These are phyloP conservation scores for Diplodus puntazzo DNA, from an alignment of 2,797 vertebrate genomes.

Conservation along the genomic window DNA sequence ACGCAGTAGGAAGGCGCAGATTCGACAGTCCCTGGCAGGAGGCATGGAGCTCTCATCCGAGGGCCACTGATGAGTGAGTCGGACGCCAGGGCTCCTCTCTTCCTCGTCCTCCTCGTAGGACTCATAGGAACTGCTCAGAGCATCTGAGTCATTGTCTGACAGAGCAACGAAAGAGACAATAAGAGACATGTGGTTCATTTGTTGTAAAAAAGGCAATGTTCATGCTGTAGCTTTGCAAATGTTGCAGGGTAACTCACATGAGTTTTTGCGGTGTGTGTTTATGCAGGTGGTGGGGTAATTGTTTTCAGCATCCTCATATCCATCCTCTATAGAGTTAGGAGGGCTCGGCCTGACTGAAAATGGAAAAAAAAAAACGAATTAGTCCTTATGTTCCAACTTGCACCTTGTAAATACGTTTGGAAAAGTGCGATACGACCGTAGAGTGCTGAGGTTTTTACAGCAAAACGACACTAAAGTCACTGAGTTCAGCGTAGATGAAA, in stretches of 20 bases:
- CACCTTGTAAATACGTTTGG: slow-evolving; percentile 32
- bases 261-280: slow-evolving; percentile 92
- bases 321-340: slow-evolving; percentile 93
- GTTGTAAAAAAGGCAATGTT: fast-evolving
- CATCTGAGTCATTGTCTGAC: slow-evolving; percentile 97
- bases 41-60: slow-evolving; percentile 94
- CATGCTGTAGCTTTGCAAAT: background rate
- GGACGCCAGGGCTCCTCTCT: slow-evolving; percentile 77
- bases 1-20: slow-evolving; percentile 95
- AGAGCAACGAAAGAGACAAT: background rate
- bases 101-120: slow-evolving; percentile 98
- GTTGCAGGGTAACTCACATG: slow-evolving; percentile 81
- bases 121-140: slow-evolving; percentile 97
- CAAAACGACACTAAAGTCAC: slow-evolving; percentile 11
- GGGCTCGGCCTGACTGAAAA: slow-evolving; percentile 91
- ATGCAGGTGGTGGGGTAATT: slow-evolving; percentile 91
- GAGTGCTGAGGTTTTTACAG: slow-evolving; percentile 23
- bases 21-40: slow-evolving; percentile 93
- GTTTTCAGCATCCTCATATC: slow-evolving; percentile 96
- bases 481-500: slow-evolving; percentile 34
- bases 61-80: slow-evolving; percentile 94
- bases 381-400: slow-evolving; percentile 1
- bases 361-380: slow-evolving; percentile 22
- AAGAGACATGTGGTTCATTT: background rate
- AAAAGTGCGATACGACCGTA: background rate